Percentiles rank a stretch among this genome's conserved stretches.
Evolutionary conservation across 2,888 invertebrate genomes (phyloP).

Genomic region (Drosophila antonietae): DNA sequence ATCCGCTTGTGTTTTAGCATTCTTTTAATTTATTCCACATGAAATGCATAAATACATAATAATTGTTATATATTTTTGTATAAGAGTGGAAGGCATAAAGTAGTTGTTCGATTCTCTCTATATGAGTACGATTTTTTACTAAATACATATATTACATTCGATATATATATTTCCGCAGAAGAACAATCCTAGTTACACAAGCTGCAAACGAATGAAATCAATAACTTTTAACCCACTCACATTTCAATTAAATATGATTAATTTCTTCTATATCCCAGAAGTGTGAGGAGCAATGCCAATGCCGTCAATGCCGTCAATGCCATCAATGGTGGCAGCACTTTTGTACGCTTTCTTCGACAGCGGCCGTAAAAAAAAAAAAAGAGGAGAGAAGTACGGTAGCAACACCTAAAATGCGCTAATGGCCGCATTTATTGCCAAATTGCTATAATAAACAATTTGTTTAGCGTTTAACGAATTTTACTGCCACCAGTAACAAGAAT

Average conservation of each 20-base stretch:
- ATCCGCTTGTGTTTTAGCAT: no score
- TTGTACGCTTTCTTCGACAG: constrained; percentile 1
- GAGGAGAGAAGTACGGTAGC: constrained; percentile 63
- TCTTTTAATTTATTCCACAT: no score
- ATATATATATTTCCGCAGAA: no score
- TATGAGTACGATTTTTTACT: no score
- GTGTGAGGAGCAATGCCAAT: background rate
- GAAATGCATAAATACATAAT: no score
- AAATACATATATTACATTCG: no score
- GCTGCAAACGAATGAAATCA: background rate
- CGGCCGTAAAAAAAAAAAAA: background rate
- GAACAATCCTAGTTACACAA: no score
- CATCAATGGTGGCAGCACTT: constrained; percentile 2
- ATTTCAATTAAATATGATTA: constrained; percentile 4
- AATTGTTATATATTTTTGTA: no score
- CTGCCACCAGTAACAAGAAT: constrained; percentile 69
- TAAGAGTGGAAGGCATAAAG: no score
- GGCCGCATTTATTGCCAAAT: constrained; percentile 78
- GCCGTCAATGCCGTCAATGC: no score
- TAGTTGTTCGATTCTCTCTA: no score
- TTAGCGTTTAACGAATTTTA: constrained; percentile 82
- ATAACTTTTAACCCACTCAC: constrained; percentile 10
- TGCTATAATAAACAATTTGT: constrained; percentile 81
- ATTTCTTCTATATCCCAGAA: constrained; percentile 11
- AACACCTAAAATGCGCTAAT: constrained; percentile 80